phyloP scores from a whole-genome alignment of 2,888 invertebrate genomes.

The Bruchidius siliquastri region DNA sequence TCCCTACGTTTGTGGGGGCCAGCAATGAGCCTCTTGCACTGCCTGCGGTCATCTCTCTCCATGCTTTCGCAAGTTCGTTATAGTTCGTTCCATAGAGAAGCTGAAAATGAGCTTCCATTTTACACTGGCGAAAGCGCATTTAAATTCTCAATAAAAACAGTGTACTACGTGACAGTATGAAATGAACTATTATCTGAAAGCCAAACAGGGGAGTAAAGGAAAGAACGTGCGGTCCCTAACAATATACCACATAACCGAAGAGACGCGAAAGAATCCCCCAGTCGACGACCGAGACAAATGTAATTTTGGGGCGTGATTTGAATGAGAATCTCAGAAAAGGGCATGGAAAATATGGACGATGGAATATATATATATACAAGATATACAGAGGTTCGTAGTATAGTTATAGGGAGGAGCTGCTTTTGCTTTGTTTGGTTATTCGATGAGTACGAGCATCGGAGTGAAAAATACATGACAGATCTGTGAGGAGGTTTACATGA shows the following conservation, averaged over 20 bases:
- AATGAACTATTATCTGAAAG: neutral
- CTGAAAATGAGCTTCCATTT: too few relatives aligned
- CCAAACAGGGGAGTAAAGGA: neutral
- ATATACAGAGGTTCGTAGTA: too few relatives aligned
- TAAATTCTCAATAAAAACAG: neutral
- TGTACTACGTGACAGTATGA: neutral
- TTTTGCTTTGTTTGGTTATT: neutral
- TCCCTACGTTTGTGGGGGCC: too few relatives aligned
- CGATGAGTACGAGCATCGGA: too few relatives aligned
- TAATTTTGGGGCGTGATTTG: neutral
- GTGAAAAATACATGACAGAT: too few relatives aligned
- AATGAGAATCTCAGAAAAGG: neutral
- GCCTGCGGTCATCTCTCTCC: too few relatives aligned
- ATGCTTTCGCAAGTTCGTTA: too few relatives aligned
- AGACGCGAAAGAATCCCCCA: neutral
- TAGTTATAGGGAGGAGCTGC: neutral
- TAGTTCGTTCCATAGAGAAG: too few relatives aligned
- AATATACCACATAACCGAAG: neutral
- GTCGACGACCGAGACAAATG: neutral
- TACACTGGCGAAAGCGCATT: neutral
- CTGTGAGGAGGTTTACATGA: too few relatives aligned
- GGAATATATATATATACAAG: neutral
- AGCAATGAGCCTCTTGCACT: too few relatives aligned
- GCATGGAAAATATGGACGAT: neutral
- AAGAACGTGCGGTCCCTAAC: neutral